Percentiles rank a stretch among this genome's conserved stretches.
These are phyloP conservation scores for Garrulus glandarius DNA, from an alignment of 2,797 vertebrate genomes.

Conservation along the genomic window DNA sequence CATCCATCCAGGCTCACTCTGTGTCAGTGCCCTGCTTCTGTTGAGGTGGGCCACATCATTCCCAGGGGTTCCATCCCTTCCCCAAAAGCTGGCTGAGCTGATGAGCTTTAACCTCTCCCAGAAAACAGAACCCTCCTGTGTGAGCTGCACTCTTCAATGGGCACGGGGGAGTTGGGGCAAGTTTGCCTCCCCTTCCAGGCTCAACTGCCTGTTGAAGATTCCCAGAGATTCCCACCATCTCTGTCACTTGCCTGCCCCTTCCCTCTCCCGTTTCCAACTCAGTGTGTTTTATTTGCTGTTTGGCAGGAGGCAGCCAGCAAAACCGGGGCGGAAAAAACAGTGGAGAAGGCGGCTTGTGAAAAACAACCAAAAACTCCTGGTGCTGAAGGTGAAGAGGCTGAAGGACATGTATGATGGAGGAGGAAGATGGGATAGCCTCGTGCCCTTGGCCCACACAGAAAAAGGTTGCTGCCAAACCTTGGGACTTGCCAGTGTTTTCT, in stretches of 20 bases:
- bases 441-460: constrained; percentile 32
- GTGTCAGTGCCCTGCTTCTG: not conserved
- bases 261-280: not conserved
- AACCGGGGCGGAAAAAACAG: constrained; percentile 15
- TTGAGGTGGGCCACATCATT: not conserved
- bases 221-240: not conserved
- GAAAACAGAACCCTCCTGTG: fast-evolving
- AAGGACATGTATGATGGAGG: constrained; percentile 69
- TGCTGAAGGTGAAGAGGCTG: constrained; percentile 20
- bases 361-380: not conserved
- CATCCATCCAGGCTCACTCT: not conserved
- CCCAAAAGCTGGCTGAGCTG: not conserved
- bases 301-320: constrained; percentile 76
- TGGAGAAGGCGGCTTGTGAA: not conserved
- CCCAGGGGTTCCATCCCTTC: not conserved
- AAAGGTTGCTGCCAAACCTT: constrained; percentile 67
- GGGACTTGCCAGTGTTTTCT: constrained; percentile 72
- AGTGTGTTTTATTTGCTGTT: not conserved
- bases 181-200: not conserved
- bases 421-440: constrained; percentile 40
- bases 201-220: not conserved
- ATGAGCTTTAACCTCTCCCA: not conserved
- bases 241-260: not conserved
- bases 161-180: not conserved
- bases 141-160: fast-evolving